A percentile compares a stretch with the other conserved stretches of the same genome.
These are phyloP conservation scores for Chionis minor DNA, from an alignment of 2,113 vertebrate genomes.

Conservation along the genomic window DNA sequence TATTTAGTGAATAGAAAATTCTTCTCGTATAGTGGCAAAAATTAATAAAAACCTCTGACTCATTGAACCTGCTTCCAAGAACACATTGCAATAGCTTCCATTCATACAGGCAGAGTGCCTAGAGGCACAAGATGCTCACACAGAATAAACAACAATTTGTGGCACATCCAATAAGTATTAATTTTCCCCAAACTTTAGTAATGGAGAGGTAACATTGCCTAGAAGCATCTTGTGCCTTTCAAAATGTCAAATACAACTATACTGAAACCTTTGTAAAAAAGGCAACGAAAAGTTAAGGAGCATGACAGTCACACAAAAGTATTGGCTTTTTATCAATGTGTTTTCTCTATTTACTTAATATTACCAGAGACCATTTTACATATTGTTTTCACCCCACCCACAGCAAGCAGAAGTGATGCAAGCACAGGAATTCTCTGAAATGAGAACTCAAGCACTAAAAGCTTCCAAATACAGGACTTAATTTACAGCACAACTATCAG, in stretches of 20 bases:
- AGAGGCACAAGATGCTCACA: background rate
- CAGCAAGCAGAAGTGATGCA: background rate
- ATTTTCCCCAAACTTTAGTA: background rate
- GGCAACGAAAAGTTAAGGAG: background rate
- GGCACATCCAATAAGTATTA: background rate
- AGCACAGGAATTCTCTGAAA: background rate
- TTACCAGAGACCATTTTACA: background rate
- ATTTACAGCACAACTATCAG: background rate
- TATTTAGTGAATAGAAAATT: background rate
- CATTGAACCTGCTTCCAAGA: background rate
- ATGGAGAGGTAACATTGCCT: background rate
- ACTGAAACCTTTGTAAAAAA: background rate
- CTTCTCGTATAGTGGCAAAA: background rate
- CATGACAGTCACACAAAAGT: background rate
- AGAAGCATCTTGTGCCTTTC: slow-evolving; percentile 11
- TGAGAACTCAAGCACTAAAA: background rate
- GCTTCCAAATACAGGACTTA: background rate
- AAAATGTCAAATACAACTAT: background rate
- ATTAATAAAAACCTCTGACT: background rate
- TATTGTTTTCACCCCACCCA: background rate
- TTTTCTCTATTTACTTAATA: background rate
- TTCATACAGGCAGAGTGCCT: background rate
- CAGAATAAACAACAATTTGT: background rate
- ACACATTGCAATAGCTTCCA: background rate
- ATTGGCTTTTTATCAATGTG: fast-evolving